phyloP scores from a whole-genome alignment of 2,888 invertebrate species.

The Ectobius pallidus region DNA sequence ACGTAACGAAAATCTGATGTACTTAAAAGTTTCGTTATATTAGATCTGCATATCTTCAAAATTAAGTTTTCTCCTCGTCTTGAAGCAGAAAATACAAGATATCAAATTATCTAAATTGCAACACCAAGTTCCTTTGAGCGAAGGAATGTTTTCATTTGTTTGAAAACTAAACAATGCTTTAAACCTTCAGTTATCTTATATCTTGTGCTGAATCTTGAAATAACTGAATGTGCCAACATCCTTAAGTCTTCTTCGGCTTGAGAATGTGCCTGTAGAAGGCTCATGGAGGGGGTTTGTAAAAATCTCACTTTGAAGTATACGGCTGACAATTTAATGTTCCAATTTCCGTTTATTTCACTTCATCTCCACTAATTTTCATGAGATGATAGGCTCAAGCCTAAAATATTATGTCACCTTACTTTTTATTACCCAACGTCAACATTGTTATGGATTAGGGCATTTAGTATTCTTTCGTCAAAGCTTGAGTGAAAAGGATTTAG shows the following conservation, averaged over 20 bases:
- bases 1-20: too few species aligned
- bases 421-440: background rate
- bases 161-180: too few species aligned
- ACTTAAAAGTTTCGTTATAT: too few species aligned
- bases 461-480: background rate
- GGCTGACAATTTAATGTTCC: background rate
- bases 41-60: too few species aligned
- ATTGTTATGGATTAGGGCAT: too few species aligned
- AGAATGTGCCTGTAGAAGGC: background rate
- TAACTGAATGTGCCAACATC: background rate
- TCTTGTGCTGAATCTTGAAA: background rate
- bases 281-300: slow-evolving; percentile 2
- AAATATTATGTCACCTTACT: background rate
- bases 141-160: too few species aligned
- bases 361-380: slow-evolving; percentile 4
- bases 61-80: too few species aligned
- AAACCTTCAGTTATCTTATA: too few species aligned
- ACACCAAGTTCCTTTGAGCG: too few species aligned
- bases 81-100: too few species aligned
- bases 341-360: slow-evolving; percentile 1
- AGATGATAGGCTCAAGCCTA: background rate
- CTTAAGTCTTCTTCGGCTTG: too few species aligned
- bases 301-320: slow-evolving; percentile 14
- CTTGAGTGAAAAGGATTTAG: background rate
- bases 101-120: too few species aligned